Percentiles rank a stretch among this genome's conserved stretches.
Evolutionary conservation across 2,113 vertebrate genomes (phyloP).

Genomic region (Hassar affinis): DNA sequence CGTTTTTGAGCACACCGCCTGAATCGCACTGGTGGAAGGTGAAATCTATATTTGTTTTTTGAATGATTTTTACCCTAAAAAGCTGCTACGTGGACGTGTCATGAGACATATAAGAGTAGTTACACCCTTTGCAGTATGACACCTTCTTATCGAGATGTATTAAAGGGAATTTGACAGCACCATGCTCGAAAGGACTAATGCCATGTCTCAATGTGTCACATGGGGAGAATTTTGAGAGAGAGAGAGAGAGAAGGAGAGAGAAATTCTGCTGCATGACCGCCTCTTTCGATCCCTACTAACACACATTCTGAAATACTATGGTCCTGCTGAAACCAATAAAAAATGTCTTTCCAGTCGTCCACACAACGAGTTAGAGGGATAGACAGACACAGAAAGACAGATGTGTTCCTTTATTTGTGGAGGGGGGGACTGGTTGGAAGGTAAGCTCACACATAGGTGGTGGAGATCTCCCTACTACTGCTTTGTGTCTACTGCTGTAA

Average conservation of each 20-base stretch:
- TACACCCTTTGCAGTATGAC: not conserved
- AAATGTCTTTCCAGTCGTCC: not conserved
- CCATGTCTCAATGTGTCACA: not conserved
- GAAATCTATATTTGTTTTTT: not conserved
- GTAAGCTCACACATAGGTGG: not conserved
- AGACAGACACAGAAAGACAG: not conserved
- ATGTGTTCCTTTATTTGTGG: not conserved
- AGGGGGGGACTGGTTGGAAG: not conserved
- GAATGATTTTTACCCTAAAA: not conserved
- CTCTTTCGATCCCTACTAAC: not conserved
- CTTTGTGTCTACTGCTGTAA: not conserved
- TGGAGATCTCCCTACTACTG: not conserved
- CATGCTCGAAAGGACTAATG: not conserved
- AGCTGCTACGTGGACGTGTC: not conserved
- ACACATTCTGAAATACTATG: not conserved
- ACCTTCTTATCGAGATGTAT: not conserved
- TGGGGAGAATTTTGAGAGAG: not conserved
- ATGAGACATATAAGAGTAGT: not conserved
- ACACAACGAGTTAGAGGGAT: not conserved
- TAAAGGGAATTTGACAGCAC: not conserved
- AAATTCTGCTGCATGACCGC: not conserved
- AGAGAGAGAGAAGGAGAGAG: conserved; percentile 5
- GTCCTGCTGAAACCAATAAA: not conserved
- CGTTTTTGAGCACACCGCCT: not conserved
- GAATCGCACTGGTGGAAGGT: not conserved